Evolutionary conservation across 1,140 invertebrate species (phyloP), one percentile per base, ranked within the genome.

Genomic region (Bombus ignitus): DNA sequence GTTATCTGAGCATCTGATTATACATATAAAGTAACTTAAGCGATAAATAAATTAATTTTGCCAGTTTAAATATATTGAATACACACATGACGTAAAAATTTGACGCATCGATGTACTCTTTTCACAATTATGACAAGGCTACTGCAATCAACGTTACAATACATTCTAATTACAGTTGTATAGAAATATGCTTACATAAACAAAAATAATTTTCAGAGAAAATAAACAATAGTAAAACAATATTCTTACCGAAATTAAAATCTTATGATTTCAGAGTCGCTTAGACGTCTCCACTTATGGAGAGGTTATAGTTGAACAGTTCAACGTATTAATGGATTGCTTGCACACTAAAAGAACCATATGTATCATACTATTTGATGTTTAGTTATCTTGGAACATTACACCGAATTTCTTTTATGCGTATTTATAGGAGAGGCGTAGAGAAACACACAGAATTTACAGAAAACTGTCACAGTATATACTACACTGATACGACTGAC

Each of bases 291-390:
- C 9, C 22, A 4, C 8, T 35, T 15, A 53, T 22, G 25, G 25
- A 35, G 68, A 80, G 77, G 83, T 85, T 85, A 85, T 71, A 80
- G 44, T 72, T 72, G 39, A 42, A 62, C 22, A 53, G 32, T 39
- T 28, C 4, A 8, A 44, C 39, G 28, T 18, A 25, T 12, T 62
- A 73, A 47, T 35, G 1, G 22, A 28, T 37, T 53, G 15, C 15
- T 22, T 22, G 25, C 47, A 10, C n/a, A n/a, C 15, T 39, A 28
- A 44, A n/a, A 66, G 8, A 22, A 80, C 65, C 22, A 6, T 12
- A 35, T 79, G 28, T 42, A 42, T 12, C 28, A 32, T 25, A 68
- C 71, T 57, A 22, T 25, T 35, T 12, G 25, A n/a, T 28, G 2
- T 13, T 37, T 62, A 37, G 65, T 10, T 37, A 74, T 37, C 0